phyloP scores from a whole-genome alignment of 2,113 vertebrate genomes.

The Halcyon malimbica region DNA sequence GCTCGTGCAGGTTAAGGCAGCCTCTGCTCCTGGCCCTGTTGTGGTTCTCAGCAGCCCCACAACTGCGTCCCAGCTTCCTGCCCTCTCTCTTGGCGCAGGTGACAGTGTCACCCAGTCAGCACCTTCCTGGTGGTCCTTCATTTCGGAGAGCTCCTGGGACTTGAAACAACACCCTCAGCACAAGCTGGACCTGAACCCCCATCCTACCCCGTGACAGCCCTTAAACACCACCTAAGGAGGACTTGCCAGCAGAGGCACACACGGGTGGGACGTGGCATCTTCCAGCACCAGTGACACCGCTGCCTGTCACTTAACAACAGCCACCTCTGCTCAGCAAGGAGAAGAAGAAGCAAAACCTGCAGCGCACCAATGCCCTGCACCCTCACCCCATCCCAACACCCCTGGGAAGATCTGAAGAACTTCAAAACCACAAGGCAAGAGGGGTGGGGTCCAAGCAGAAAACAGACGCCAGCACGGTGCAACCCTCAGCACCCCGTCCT shows the following conservation, averaged over 20 bases:
- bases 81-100: rapidly evolving
- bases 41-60: neutral
- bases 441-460: neutral
- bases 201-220: neutral
- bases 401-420: neutral
- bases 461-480: rapidly evolving
- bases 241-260: rapidly evolving
- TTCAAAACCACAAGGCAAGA: neutral
- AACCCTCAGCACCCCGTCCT: neutral
- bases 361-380: rapidly evolving
- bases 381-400: neutral
- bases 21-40: neutral
- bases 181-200: neutral
- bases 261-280: rapidly evolving
- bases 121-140: rapidly evolving
- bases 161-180: neutral
- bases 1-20: neutral
- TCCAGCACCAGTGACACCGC: rapidly evolving
- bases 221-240: neutral
- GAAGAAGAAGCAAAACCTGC: neutral
- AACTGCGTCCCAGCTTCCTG: rapidly evolving
- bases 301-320: neutral
- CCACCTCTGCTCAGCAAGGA: neutral
- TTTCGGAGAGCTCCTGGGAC: neutral
- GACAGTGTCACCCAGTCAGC: neutral